Conservation (phyloP, 2,888 invertebrate species). For the Petrolisthes cinctipes region DNA sequence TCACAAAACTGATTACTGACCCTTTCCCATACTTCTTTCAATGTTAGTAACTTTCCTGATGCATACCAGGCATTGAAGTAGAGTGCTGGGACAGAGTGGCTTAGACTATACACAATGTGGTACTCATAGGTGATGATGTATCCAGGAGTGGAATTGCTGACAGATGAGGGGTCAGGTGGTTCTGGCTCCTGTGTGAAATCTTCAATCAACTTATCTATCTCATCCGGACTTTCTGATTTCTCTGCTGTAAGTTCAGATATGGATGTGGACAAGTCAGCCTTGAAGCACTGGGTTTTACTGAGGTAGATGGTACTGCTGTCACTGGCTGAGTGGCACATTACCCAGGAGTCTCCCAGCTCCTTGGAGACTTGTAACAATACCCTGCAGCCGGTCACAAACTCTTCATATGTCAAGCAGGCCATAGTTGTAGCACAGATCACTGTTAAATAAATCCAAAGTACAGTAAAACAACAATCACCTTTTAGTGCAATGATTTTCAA, state of each 20-base stretch:
- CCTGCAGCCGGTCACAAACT: constrained; percentile 33
- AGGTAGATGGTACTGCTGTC: constrained; percentile 31
- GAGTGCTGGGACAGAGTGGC: constrained; percentile 55
- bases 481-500: no score
- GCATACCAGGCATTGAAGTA: constrained; percentile 54
- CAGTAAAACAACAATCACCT: no score
- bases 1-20: constrained; percentile 24
- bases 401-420: constrained; percentile 32
- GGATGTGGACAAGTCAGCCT: background rate
- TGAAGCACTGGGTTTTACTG: constrained; percentile 1
- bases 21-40: constrained; percentile 46
- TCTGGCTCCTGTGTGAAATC: background rate
- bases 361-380: constrained; percentile 28
- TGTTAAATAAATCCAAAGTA: no score
- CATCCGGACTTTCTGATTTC: background rate
- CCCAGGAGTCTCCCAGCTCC: constrained; percentile 40
- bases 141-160: background rate
- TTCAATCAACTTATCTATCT: background rate
- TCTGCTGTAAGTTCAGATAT: background rate
- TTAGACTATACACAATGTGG: constrained; percentile 52
- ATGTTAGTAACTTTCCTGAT: constrained; percentile 42
- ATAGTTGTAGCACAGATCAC: background rate
- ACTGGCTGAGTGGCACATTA: background rate
- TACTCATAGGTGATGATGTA: constrained; percentile 47
- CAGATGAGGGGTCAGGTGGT: constrained; percentile 12